These are phyloP conservation scores for Cyanistes caeruleus DNA, from an alignment of 2,113 vertebrate species.

Conservation along the genomic window DNA sequence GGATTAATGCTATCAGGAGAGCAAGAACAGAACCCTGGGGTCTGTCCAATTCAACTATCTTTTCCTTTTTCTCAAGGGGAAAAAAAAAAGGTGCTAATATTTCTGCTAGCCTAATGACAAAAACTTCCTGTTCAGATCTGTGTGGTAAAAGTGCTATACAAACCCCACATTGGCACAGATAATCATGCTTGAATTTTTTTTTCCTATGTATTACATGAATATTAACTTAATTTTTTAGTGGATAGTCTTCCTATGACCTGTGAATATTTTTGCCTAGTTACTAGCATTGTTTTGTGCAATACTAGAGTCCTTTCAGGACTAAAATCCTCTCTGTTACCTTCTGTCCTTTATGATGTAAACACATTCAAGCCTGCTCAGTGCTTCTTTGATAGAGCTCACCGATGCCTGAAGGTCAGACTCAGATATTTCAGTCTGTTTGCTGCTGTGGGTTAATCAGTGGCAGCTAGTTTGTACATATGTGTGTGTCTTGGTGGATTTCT, in stretches of 20 bases:
- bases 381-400: not conserved
- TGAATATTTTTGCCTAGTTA: not conserved
- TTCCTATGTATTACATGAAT: not conserved
- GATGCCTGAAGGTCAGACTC: not conserved
- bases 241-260: not conserved
- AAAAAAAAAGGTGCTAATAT: not conserved
- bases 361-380: not conserved
- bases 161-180: not conserved
- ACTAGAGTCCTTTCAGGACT: not conserved
- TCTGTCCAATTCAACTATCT: not conserved
- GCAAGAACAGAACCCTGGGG: not conserved
- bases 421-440: not conserved
- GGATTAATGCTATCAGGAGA: not conserved
- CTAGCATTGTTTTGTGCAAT: not conserved
- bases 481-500: not conserved
- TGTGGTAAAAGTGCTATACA: not conserved
- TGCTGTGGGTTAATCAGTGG: not conserved
- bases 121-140: not conserved
- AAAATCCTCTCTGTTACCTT: not conserved
- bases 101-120: not conserved
- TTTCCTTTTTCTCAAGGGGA: not conserved
- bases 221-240: not conserved
- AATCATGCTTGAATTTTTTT: not conserved
- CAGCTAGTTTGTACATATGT: not conserved
- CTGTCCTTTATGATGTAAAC: not conserved